Conservation (phyloP, 2,797 vertebrate species). For the Phoxinus dragarum region DNA sequence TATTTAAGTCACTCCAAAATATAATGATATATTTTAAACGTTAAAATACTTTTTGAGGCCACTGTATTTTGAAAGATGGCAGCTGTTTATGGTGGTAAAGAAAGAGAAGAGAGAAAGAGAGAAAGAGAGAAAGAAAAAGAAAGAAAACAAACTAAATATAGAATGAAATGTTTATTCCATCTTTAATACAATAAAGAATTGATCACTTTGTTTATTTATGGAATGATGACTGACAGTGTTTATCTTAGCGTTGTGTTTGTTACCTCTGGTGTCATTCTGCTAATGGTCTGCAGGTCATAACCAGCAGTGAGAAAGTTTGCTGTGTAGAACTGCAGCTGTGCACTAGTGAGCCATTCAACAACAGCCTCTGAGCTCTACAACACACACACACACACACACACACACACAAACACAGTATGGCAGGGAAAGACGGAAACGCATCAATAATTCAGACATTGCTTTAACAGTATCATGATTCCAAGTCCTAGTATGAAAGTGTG, state of each 20-base stretch:
- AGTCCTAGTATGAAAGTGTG: background rate
- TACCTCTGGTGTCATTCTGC: constrained; percentile 97
- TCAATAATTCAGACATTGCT: constrained; percentile 3
- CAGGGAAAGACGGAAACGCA: constrained; percentile 3
- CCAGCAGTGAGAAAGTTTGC: constrained; percentile 95
- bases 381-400: constrained; percentile 23
- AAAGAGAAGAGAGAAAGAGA: background rate
- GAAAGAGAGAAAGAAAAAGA: background rate
- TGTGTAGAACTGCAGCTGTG: constrained; percentile 97
- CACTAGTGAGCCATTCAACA: constrained; percentile 94
- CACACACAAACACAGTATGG: background rate
- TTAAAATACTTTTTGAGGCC: background rate
- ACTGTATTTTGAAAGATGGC: background rate
- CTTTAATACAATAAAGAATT: background rate
- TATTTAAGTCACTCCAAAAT: background rate
- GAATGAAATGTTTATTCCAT: background rate
- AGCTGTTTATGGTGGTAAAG: background rate
- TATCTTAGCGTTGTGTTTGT: constrained; percentile 50
- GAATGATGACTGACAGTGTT: background rate
- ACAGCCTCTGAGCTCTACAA: constrained; percentile 93
- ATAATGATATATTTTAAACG: background rate
- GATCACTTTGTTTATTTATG: no score
- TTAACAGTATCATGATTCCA: constrained; percentile 1
- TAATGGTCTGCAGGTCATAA: constrained; percentile 97
- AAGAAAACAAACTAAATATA: background rate